A percentile compares a stretch with the other conserved stretches of the same genome.
Evolutionary conservation across 2,113 vertebrate species (phyloP).

Genomic region (Urocynchramus pylzowi): DNA sequence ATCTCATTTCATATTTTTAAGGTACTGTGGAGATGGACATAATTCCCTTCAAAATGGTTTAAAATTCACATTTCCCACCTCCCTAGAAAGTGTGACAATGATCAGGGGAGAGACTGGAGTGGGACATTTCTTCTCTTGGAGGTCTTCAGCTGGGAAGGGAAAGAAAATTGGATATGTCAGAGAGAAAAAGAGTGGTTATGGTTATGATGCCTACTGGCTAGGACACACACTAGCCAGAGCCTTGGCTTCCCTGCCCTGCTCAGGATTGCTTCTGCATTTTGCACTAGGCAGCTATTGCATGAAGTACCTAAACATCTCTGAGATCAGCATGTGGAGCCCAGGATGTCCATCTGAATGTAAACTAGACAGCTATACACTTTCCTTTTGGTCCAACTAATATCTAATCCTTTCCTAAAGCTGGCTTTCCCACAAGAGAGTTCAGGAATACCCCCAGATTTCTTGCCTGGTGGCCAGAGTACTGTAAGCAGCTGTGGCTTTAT

Average conservation of each 20-base stretch:
- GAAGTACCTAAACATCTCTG: not conserved
- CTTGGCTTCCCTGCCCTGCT: not conserved
- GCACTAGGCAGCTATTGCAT: not conserved
- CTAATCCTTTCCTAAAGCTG: not conserved
- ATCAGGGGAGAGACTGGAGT: not conserved
- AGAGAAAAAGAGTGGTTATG: not conserved
- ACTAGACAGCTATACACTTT: not conserved
- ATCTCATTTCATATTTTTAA: not conserved
- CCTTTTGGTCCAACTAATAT: not conserved
- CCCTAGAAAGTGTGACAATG: not conserved
- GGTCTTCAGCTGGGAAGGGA: not conserved
- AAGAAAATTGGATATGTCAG: not conserved
- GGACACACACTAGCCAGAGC: not conserved
- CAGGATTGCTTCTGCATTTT: not conserved
- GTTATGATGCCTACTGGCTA: not conserved
- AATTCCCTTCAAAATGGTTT: not conserved
- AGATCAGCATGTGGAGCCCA: not conserved
- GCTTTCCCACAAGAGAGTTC: not conserved
- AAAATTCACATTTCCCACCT: not conserved
- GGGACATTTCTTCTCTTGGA: not conserved
- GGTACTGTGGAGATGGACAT: not conserved
- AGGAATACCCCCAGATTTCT: not conserved
- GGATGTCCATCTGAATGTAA: not conserved
- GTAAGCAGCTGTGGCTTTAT: not conserved
- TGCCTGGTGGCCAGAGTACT: not conserved